phyloP scores from a whole-genome alignment of 1,140 invertebrate genomes.

The Onthophagus taurus region DNA sequence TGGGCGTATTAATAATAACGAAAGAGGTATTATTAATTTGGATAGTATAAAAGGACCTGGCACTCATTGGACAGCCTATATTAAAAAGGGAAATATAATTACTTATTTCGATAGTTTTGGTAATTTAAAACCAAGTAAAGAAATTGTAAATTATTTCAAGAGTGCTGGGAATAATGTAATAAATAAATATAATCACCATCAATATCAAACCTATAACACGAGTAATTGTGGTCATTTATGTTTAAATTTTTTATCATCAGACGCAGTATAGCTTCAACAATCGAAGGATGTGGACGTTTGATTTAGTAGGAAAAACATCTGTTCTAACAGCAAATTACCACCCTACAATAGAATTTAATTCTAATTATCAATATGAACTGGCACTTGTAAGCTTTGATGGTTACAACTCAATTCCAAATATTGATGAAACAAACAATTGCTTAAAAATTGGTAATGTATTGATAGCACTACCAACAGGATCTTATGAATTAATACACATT shows the following conservation, averaged over 20 bases:
- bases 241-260: constrained; percentile 12
- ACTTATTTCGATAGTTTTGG: constrained; percentile 13
- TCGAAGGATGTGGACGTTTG: too few relatives aligned
- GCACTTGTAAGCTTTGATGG: constrained; percentile 31
- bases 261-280: neutral
- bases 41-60: constrained; percentile 1
- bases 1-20: constrained; percentile 2
- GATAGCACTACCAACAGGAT: too few relatives aligned
- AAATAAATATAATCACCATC: constrained; percentile 12
- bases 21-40: constrained; percentile 9
- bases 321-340: constrained; percentile 3
- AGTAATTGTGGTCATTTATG: constrained; percentile 15
- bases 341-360: constrained; percentile 12
- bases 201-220: constrained; percentile 10
- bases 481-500: too few relatives aligned
- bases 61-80: constrained; percentile 12
- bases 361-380: constrained; percentile 23
- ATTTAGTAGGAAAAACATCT: too few relatives aligned
- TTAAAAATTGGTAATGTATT: too few relatives aligned
- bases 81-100: neutral
- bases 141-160: constrained; percentile 11
- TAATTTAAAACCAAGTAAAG: constrained; percentile 10
- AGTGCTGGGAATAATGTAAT: neutral
- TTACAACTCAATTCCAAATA: constrained; percentile 34
- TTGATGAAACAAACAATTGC: too few relatives aligned